Percentiles rank a stretch among this genome's conserved stretches.
Conservation (phyloP, 2,113 vertebrate genomes). For the Tragulus kanchil region DNA sequence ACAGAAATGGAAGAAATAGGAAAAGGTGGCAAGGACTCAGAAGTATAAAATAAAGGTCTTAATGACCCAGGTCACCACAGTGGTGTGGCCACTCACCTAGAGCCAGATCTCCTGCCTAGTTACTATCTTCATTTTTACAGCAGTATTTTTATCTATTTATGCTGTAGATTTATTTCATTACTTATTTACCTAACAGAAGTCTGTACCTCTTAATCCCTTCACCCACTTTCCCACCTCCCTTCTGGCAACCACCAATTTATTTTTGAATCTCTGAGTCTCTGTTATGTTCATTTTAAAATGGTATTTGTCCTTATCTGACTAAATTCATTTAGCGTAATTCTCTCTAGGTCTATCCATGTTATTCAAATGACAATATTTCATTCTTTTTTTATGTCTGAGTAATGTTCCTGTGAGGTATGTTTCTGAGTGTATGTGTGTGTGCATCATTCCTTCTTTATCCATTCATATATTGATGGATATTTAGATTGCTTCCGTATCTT, state of each 20-base stretch:
- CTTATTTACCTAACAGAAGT: no score
- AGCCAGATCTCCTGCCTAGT: no score
- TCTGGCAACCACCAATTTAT: neutral
- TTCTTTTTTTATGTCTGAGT: neutral
- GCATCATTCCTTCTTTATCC: neutral
- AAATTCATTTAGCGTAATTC: neutral
- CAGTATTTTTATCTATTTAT: neutral
- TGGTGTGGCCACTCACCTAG: no score
- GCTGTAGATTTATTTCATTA: neutral
- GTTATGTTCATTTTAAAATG: neutral
- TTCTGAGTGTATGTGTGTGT: no score
- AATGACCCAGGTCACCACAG: no score
- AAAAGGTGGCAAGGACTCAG: no score
- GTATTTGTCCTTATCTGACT: neutral
- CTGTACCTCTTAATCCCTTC: neutral
- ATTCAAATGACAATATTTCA: neutral
- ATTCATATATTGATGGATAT: neutral
- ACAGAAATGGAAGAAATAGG: no score
- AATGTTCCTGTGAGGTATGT: neutral
- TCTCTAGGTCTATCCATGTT: neutral
- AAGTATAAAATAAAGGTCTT: no score
- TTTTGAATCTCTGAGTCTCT: neutral
- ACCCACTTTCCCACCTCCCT: neutral
- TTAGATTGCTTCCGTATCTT: neutral
- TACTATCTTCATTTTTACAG: no score